Base-by-base conservation (phyloP, 2,113 vertebrate species). In the Dolichallabes microphthalmus region DNA sequence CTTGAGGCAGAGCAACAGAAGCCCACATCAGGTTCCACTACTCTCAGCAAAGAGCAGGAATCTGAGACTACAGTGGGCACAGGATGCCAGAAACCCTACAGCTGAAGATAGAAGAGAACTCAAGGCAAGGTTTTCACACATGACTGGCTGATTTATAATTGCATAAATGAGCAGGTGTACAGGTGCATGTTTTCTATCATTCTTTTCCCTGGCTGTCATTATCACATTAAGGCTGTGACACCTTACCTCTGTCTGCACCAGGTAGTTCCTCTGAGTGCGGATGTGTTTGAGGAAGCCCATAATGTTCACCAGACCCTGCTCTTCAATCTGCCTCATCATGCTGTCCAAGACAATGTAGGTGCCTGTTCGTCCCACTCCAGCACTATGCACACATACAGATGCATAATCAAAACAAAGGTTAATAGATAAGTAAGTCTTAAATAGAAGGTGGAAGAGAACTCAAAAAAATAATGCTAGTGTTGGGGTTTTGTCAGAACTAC, bases 201-300 rank as follows among this genome's bases (percentile, higher is more conserved):
- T 76, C 53, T 58, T 35, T 58, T 12, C 30, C 58, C 6, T 60
- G 30, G 1, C 55, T 2, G 55, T 78, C 11, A 52, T 52, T 63
- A 75, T 11, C 10, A 60, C 22, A 60, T 25, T 73, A 15, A 11
- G n/a, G 19, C 35, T 2, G 10, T 55, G 27, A 63, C 45, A 20
- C 11, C 93, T 94, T 93, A 99, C 98, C 96, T 99, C 96, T 10
- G 97, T 99, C 91, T 99, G 98, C 22, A 99, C 97, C 93, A 99
- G 93, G 90, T 96, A 96, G 94, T 98, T 98, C 89, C 97, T 96
- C 91, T 99, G 98, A 32, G 96, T 96, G 79, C 97, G 96, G 91
- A 99, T 98, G 92, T 98, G 98, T 90, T 98, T 98, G 88, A 99
- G 93, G 94, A 99, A 99, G 82, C 96, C 97, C 80, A 95, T 94